Evolutionary conservation across 2,888 invertebrate species (phyloP), one percentile per base, ranked within the genome.

Genomic region (Altica lythri): DNA sequence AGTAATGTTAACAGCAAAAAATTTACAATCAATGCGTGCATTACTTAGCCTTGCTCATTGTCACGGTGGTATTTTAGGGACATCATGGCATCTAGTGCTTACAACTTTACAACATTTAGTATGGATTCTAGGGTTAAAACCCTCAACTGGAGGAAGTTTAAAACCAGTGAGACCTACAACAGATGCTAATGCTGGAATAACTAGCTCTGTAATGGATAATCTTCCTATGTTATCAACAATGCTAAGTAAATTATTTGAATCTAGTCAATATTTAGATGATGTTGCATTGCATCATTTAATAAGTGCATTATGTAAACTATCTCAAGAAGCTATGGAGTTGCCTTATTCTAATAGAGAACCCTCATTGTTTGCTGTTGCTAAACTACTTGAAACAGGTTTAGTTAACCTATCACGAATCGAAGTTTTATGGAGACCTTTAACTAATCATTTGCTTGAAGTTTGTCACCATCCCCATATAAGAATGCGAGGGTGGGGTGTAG

Each of bases 401-500:
- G 95, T 95, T 0, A 98, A 98, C 77, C 84, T 98, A 81, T 86
- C 89, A 40, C 81, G 98, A 48, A 91, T 97, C 34, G 93, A 95
- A 75, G 92, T 96, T 0, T 83, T 95, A 64, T 98, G 98, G 98
- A 83, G 91, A 61, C 95, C 95, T 0, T 82, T 98, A 49, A 96
- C 96, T 0, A 93, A 92, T 74, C 97, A 98, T 77, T 81, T 98
- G n/a, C 76, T 97, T 37, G 95, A 96, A 78, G 95, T 95, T 55
- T 95, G 95, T 71, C 93, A 94, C 72, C 96, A 96, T 78, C 93
- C 95, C 0, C 95, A 94, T 69, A 91, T 92, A 62, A 80, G 93
- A 59, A 93, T 98, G 92, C 80, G 98, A 27, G 95, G 95, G 75
- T 98, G 96, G 96, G 97, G 97, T 0, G 95, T 96, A 0, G 95